Percentiles rank a stretch among this genome's conserved stretches.
Evolutionary conservation across 2,113 vertebrate species (phyloP).

Genomic region (Furnarius figulus): DNA sequence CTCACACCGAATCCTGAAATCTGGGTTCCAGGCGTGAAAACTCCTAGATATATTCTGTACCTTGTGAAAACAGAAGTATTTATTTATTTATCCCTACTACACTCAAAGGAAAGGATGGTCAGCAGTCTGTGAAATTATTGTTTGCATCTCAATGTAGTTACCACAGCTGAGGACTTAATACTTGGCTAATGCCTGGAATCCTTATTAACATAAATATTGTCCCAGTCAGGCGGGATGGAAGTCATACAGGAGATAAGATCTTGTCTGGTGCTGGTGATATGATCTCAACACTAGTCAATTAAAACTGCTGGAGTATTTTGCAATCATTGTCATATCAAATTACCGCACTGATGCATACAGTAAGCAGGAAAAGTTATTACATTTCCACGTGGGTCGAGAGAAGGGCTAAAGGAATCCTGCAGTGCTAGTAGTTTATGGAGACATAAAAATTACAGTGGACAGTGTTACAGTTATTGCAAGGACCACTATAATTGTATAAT

Average conservation of each 20-base stretch:
- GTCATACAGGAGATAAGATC: conserved; percentile 54
- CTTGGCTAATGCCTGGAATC: conserved; percentile 18
- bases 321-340: conserved; percentile 48
- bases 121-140: conserved; percentile 51
- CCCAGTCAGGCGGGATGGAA: conserved; percentile 28
- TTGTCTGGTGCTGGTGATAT: conserved; percentile 50
- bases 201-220: conserved; percentile 63
- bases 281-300: conserved; percentile 67
- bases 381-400: not conserved
- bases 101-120: not conserved
- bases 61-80: not conserved
- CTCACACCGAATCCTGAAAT: not conserved
- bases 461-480: conserved; percentile 30
- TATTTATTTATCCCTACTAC: not conserved
- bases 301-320: conserved; percentile 56
- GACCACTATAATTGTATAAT: conserved; percentile 53
- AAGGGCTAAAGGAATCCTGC: not conserved
- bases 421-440: conserved; percentile 14
- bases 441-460: conserved; percentile 40
- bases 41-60: not conserved
- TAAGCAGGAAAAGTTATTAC: conserved; percentile 4
- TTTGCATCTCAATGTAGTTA: conserved; percentile 39
- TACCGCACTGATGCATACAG: not conserved
- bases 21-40: not conserved
- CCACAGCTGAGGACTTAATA: conserved; percentile 65